Evolutionary conservation across 2,797 vertebrate species (phyloP), one percentile per base, ranked within the genome.

Genomic region (Enteromius thamalakanensis): DNA sequence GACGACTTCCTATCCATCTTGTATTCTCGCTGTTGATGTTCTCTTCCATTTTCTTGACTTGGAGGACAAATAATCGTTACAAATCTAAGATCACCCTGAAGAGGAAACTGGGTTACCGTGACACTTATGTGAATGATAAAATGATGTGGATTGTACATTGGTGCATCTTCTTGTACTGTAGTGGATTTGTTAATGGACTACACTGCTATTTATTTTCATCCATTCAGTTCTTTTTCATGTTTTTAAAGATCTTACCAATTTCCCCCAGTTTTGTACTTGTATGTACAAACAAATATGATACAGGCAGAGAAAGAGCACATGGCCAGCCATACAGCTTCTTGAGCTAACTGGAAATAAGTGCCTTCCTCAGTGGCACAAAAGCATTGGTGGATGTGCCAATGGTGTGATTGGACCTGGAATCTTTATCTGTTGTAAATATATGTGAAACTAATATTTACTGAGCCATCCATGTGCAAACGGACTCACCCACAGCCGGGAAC

Each of bases 351-450:
- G 49, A 83, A 76, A 76, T 47, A 76, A 83, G 81, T 83, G 81
- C 81, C 81, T 83, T 83, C 37, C 37, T 69, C 74, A 77, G 5
- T 47, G 81, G 62, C 81, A 77, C 81, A 82, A 58, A 82, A 76
- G 37, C 60, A 12, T 60, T 19, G 26, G n/a, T 69, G 51, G 72
- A 70, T 2, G 19, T 80, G 67, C 62, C 53, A 68, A 65, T 26
- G 42, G 37, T 55, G 34, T 19, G 32, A 40, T 55, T 76, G 10
- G 29, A 80, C 34, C 77, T 67, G 64, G 47, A 42, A 60, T 34
- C 64, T 45, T 69, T 51, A 83, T 60, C 7, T 29, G 62, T 17
- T 82, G 74, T 83, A 69, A 60, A 81, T 11, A 83, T 69, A 75
- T 77, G 26, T 53, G 53, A 82, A 65, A 76, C n/a, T 23, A 29